phyloP scores from a whole-genome alignment of 2,113 vertebrate genomes.

The Scatophagus argus region DNA sequence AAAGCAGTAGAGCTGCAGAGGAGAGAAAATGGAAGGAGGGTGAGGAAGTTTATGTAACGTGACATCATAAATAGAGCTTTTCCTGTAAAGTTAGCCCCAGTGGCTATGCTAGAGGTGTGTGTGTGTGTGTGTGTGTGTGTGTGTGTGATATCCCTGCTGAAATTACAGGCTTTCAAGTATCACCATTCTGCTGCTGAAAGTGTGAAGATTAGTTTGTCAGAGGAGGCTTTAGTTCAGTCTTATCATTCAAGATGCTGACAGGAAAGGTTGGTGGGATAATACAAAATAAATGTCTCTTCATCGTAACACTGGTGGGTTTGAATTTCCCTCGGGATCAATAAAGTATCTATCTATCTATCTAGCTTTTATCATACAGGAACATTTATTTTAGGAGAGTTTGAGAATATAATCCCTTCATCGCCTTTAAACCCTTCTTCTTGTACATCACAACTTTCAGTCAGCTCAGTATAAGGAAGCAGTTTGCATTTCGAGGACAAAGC shows the following conservation, averaged over 20 bases:
- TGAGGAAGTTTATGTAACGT: constrained; percentile 48
- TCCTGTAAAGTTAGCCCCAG: constrained; percentile 37
- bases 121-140: constrained; percentile 8
- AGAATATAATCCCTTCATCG: not conserved
- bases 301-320: not conserved
- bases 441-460: not conserved
- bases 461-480: constrained; percentile 1
- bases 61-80: constrained; percentile 49
- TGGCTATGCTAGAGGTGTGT: constrained; percentile 12
- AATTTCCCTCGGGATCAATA: no score
- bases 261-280: not conserved
- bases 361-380: no score
- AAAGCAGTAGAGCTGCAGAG: constrained; percentile 47
- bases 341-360: no score
- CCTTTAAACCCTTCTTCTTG: not conserved
- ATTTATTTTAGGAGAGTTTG: not conserved
- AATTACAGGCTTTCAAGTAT: constrained; percentile 23
- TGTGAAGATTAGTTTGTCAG: constrained; percentile 14
- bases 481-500: constrained; percentile 7
- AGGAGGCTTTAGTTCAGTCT: constrained; percentile 6
- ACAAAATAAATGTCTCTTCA: constrained; percentile 3
- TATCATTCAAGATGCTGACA: constrained; percentile 9
- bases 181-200: constrained; percentile 8
- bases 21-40: constrained; percentile 38
- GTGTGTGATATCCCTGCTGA: constrained; percentile 7